These are phyloP conservation scores for Aphelinus atriplicis DNA, from an alignment of 1,140 invertebrate genomes.

Conservation along the genomic window DNA sequence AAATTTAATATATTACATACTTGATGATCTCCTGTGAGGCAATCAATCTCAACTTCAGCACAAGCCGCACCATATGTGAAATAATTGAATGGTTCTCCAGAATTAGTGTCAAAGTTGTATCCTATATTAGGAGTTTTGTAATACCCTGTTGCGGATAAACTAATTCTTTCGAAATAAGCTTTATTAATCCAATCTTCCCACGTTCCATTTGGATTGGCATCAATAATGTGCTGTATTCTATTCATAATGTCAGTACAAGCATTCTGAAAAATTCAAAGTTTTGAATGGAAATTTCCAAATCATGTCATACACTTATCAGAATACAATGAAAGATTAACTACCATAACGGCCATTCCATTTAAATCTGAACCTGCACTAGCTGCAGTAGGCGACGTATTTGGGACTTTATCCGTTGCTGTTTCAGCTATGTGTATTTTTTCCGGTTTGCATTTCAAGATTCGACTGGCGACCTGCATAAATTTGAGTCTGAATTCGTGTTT, in stretches of 20 bases:
- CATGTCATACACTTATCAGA: no score
- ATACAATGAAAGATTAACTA: conserved; percentile 56
- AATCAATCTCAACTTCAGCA: conserved; percentile 88
- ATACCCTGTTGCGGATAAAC: conserved; percentile 88
- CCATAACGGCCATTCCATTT: conserved; percentile 93
- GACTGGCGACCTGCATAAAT: conserved; percentile 71
- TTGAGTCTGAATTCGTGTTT: conserved; percentile 1
- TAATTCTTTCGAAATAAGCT: conserved; percentile 84
- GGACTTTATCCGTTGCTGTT: conserved; percentile 92
- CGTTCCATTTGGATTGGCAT: conserved; percentile 79
- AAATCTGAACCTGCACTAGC: conserved; percentile 92
- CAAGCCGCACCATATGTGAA: conserved; percentile 83
- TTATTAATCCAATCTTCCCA: conserved; percentile 88
- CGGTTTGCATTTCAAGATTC: conserved; percentile 77
- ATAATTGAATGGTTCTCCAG: conserved; percentile 81
- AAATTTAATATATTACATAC: conserved; percentile 52
- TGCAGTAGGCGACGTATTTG: conserved; percentile 92
- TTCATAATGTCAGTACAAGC: conserved; percentile 84
- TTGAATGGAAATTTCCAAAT: neutral
- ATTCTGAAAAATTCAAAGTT: conserved; percentile 66
- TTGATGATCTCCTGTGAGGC: conserved; percentile 88
- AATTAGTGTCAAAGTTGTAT: conserved; percentile 78
- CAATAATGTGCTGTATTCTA: conserved; percentile 80
- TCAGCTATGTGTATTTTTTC: conserved; percentile 88
- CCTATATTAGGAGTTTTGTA: conserved; percentile 83